Evolutionary conservation across 2,113 vertebrate genomes (phyloP).

Genomic region (Gallinago undulata): DNA sequence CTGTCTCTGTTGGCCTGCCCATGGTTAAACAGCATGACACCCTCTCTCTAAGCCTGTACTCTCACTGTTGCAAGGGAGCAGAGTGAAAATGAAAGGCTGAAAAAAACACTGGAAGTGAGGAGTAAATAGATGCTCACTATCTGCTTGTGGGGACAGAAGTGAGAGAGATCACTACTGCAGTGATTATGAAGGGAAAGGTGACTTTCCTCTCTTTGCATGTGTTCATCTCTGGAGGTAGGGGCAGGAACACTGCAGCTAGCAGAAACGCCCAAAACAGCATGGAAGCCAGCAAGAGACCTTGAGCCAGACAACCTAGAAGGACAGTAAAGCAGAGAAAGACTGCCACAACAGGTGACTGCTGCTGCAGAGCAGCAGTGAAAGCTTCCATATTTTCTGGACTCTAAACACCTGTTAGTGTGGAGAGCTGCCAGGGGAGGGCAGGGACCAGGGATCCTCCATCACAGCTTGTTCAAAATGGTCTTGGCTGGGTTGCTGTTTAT

Average conservation of each 20-base stretch:
- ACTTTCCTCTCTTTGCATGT: neutral
- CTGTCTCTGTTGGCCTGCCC: neutral
- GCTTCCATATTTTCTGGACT: neutral
- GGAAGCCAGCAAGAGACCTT: neutral
- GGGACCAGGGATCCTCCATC: neutral
- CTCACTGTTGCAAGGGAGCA: neutral
- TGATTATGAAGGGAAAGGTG: neutral
- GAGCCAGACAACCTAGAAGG: neutral
- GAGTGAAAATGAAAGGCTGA: neutral
- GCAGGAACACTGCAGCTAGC: neutral
- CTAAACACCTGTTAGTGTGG: neutral
- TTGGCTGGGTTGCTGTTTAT: neutral
- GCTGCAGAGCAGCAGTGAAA: neutral
- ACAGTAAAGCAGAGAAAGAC: neutral
- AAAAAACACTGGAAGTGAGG: neutral
- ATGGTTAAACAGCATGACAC: neutral
- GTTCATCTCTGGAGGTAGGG: neutral
- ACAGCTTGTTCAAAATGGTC: neutral
- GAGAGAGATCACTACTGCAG: neutral
- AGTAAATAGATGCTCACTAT: neutral
- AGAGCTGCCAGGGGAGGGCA: neutral
- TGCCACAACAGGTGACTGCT: neutral
- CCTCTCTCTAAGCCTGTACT: neutral
- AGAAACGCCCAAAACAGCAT: neutral
- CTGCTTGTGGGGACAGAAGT: neutral